These are phyloP conservation scores for Rallus limicola DNA, from an alignment of 2,113 vertebrate genomes.

Conservation along the genomic window DNA sequence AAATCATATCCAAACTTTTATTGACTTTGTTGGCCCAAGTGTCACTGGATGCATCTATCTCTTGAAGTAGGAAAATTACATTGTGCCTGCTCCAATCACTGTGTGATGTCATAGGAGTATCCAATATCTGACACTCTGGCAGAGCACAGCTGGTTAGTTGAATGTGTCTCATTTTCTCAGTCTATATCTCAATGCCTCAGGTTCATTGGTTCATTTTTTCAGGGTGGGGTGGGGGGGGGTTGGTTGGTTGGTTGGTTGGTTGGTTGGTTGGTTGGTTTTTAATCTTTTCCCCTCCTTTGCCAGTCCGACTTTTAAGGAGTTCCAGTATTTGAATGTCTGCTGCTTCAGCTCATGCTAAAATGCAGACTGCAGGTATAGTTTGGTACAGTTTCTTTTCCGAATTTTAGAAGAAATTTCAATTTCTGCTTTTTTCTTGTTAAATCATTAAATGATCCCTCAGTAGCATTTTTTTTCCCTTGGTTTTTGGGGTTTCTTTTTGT, in stretches of 20 bases:
- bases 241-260: too few species aligned
- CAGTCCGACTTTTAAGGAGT: neutral
- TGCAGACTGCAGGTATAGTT: neutral
- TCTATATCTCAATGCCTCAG: neutral
- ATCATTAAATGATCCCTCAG: neutral
- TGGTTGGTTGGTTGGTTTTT: neutral
- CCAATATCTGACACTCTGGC: neutral
- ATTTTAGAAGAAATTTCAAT: neutral
- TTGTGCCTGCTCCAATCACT: neutral
- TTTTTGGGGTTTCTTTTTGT: neutral
- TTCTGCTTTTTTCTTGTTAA: neutral
- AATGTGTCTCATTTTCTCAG: neutral
- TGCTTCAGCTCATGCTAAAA: neutral
- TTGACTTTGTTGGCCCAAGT: accelerated
- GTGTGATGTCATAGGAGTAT: neutral
- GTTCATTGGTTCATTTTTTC: neutral
- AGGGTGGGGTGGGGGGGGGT: too few species aligned
- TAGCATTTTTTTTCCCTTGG: neutral
- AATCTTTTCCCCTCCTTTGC: neutral
- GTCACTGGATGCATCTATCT: neutral
- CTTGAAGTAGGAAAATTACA: neutral
- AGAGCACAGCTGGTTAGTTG: neutral
- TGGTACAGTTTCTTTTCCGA: neutral
- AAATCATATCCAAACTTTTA: neutral
- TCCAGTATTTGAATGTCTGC: neutral